phyloP scores from a whole-genome alignment of 2,888 invertebrate species.

The Oegoconia quadripuncta region DNA sequence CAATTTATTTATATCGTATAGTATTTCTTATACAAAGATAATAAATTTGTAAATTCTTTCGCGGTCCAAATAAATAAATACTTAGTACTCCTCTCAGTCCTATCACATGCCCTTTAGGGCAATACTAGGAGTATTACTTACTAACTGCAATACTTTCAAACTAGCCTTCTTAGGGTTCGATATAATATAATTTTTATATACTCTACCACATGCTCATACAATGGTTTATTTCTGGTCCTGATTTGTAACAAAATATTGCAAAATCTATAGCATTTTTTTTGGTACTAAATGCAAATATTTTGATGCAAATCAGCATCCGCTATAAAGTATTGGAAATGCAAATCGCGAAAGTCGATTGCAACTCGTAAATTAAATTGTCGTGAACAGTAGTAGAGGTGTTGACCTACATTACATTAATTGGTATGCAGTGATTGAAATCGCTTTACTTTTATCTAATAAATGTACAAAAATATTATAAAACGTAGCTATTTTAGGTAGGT shows the following conservation, averaged over 20 bases:
- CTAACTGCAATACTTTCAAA: slow-evolving; percentile 52
- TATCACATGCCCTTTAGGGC: slow-evolving; percentile 64
- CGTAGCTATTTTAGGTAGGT: slow-evolving; percentile 68
- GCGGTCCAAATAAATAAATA: slow-evolving; percentile 76
- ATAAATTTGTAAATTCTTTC: slow-evolving; percentile 77
- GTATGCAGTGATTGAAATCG: slow-evolving; percentile 48
- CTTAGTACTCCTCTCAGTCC: slow-evolving; percentile 63
- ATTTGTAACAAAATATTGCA: too few relatives aligned
- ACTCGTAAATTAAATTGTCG: neutral
- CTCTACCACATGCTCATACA: slow-evolving; percentile 30
- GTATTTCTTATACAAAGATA: slow-evolving; percentile 76
- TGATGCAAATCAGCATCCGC: too few relatives aligned
- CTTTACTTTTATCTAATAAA: slow-evolving; percentile 52
- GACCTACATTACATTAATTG: slow-evolving; percentile 29
- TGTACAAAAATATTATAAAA: slow-evolving; percentile 74
- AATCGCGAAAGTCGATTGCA: neutral
- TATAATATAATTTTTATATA: slow-evolving; percentile 30
- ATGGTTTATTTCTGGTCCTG: too few relatives aligned
- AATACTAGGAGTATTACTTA: slow-evolving; percentile 54
- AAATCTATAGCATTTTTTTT: too few relatives aligned
- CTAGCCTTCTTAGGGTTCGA: slow-evolving; percentile 54
- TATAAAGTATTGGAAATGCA: neutral
- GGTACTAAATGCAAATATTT: slow-evolving; percentile 18
- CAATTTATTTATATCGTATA: slow-evolving; percentile 78
- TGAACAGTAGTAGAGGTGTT: slow-evolving; percentile 30